phyloP scores from a whole-genome alignment of 2,888 invertebrate species.

The Hylaea fasciaria region DNA sequence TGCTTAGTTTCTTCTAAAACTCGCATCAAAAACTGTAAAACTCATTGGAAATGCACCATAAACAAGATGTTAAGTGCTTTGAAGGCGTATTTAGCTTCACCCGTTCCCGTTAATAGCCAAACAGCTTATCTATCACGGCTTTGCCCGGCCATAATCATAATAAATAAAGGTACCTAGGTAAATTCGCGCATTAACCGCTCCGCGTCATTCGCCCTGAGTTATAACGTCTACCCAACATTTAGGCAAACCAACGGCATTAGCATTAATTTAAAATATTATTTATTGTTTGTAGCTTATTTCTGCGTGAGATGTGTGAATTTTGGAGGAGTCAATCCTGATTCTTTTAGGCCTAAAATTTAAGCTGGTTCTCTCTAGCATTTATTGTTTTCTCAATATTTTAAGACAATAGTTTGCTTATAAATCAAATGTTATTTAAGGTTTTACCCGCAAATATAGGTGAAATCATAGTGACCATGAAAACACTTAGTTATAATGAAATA shows the following conservation, averaged over 20 bases:
- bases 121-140: slow-evolving; percentile 70
- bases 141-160: slow-evolving; percentile 71
- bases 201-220: slow-evolving; percentile 73
- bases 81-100: slow-evolving; percentile 26
- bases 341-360: background rate
- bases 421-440: too few relatives aligned
- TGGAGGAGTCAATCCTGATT: slow-evolving; percentile 47
- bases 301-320: slow-evolving; percentile 41
- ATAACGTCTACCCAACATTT: slow-evolving; percentile 77
- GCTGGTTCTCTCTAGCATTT: background rate
- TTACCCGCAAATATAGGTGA: too few relatives aligned
- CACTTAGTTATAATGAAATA: too few relatives aligned
- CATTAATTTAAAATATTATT: slow-evolving; percentile 85
- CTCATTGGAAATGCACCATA: slow-evolving; percentile 13
- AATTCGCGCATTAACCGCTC: slow-evolving; percentile 74
- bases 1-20: background rate
- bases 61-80: slow-evolving; percentile 22
- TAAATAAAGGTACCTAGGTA: slow-evolving; percentile 61
- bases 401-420: too few relatives aligned
- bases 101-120: slow-evolving; percentile 40
- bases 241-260: slow-evolving; percentile 77
- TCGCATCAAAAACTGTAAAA: slow-evolving; percentile 10
- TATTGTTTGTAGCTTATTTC: slow-evolving; percentile 74
- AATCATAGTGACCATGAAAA: too few relatives aligned
- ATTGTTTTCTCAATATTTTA: background rate